Base-by-base conservation (phyloP, 2,888 invertebrate species). In the Netelia virgata region DNA sequence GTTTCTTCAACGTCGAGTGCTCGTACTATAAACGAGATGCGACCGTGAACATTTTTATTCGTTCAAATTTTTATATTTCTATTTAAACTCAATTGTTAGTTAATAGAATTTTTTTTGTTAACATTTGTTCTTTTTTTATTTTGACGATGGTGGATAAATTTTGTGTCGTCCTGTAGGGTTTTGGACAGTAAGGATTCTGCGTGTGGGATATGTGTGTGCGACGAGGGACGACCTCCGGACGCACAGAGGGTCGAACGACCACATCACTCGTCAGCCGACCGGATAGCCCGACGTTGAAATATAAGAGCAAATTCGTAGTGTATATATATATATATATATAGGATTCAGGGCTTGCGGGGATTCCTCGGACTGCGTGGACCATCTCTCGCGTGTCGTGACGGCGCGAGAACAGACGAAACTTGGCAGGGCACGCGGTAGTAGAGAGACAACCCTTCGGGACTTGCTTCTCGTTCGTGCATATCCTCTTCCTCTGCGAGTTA, bases 221-320 rank as follows among this genome's bases (percentile, higher is more conserved):
- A 57, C 85, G 88, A 89, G 88, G 87, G 85, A 90, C 88, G 77
- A 66, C 59, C 77, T 41, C 76, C 50, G 89, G 88, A 90, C 89
- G 88, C 87, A 89, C 89, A 88, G 89, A 90, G 83, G 90, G 89
- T 89, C 89, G 89, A 88, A 64, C 87, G 88, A 92, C 92, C 90
- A 91, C 91, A 92, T 92, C 92, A 91, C 91, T 92, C 91, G 92
- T 90, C 89, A 88, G 85, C 81, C 85, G 70, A 85, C 89, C 88
- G 90, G 89, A 90, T 87, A 87, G 85, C 77, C 87, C 88, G 88
- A 89, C 89, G 87, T 90, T 90, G 90, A 91, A 91, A 91, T 91
- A 91, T 90, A 87, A 90, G 89, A 88, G 86, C 87, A 76, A 72
- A 55, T 68, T 18, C 43, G 63, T 18, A 43, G 28, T 53, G 28